Conservation (phyloP, 2,888 invertebrate species). For the Spodoptera picta region DNA sequence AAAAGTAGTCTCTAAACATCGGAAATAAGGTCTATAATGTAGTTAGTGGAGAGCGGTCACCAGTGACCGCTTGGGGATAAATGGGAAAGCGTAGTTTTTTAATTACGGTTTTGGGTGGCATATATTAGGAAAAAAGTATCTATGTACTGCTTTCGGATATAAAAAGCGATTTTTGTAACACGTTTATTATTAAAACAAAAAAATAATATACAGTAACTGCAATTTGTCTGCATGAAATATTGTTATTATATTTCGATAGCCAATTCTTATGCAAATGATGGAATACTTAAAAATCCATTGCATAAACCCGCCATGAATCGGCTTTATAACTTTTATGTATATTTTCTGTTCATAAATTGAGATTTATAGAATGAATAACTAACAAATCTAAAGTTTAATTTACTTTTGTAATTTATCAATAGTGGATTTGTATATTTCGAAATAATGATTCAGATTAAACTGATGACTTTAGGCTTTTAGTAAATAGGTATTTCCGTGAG, state of each 20-base stretch:
- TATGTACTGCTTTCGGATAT: too few relatives aligned
- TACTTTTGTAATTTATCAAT: background rate
- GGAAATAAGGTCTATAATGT: too few relatives aligned
- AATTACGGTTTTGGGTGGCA: too few relatives aligned
- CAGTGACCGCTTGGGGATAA: too few relatives aligned
- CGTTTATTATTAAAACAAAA: conserved; percentile 8
- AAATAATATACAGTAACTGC: conserved; percentile 8
- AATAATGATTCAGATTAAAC: too few relatives aligned
- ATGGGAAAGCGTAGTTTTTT: too few relatives aligned
- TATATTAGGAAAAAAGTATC: too few relatives aligned
- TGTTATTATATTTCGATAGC: conserved; percentile 38
- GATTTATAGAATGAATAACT: background rate
- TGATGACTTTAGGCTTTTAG: too few relatives aligned
- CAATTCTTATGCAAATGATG: conserved; percentile 50
- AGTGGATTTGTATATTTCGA: too few relatives aligned
- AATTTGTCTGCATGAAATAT: conserved; percentile 22
- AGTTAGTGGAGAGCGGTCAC: too few relatives aligned
- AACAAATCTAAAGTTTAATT: background rate
- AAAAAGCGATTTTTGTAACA: background rate
- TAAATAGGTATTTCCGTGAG: too few relatives aligned
- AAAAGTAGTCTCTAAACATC: too few relatives aligned
- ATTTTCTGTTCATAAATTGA: conserved; percentile 10
- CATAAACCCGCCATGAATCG: conserved; percentile 22
- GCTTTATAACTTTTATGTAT: conserved; percentile 33
- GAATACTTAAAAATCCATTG: conserved; percentile 32